A percentile compares a stretch with the other conserved stretches of the same genome.
Evolutionary conservation across 2,113 vertebrate species (phyloP).

Genomic region (Cyrtonyx montezumae): DNA sequence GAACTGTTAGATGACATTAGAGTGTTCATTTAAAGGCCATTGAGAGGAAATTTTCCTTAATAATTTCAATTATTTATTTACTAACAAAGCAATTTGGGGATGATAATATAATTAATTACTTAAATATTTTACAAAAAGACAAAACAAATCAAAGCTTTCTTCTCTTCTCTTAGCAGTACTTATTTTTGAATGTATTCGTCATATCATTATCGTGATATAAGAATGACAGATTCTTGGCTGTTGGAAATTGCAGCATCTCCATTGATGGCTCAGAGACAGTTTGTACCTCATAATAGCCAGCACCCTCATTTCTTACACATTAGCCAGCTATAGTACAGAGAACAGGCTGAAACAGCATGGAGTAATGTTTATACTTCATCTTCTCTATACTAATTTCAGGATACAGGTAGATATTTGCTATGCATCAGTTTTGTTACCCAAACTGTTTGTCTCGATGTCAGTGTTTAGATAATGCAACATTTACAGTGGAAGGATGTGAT

Average conservation of each 20-base stretch:
- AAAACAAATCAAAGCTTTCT: background rate
- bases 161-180: background rate
- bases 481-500: background rate
- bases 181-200: background rate
- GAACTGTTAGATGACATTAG: slow-evolving; percentile 20
- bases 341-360: background rate
- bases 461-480: background rate
- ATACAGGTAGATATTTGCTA: background rate
- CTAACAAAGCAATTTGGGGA: background rate
- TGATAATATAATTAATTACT: background rate
- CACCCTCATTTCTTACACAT: background rate
- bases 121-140: background rate
- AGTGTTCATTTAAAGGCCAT: background rate
- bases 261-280: background rate
- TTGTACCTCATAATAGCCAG: background rate
- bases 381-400: accelerated
- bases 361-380: background rate
- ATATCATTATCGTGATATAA: background rate
- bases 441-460: background rate
- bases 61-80: background rate
- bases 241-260: background rate
- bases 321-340: background rate
- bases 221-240: background rate
- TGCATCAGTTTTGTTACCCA: background rate
- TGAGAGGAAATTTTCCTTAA: background rate